These are phyloP conservation scores for Phrynosoma platyrhinos DNA, from an alignment of 2,113 vertebrate genomes.

Conservation along the genomic window DNA sequence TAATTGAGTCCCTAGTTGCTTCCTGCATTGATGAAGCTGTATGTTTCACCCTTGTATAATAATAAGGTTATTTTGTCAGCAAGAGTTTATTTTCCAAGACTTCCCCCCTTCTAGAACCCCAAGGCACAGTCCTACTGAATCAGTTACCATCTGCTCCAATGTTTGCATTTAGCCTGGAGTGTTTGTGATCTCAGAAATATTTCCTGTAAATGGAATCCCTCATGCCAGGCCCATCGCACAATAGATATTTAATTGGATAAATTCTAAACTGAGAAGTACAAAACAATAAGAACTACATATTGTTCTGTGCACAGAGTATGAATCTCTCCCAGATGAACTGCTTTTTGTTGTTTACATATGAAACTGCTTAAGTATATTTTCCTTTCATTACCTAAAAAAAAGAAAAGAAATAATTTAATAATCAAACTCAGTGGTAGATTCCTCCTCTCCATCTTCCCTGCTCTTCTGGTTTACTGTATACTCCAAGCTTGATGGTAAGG, in stretches of 20 bases:
- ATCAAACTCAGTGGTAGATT: constrained; percentile 41
- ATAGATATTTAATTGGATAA: constrained; percentile 79
- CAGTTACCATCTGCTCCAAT: constrained; percentile 82
- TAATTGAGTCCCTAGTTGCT: constrained; percentile 67
- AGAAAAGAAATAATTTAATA: constrained; percentile 52
- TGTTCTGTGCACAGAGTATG: constrained; percentile 46
- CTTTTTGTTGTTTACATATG: constrained; percentile 47
- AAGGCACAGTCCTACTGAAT: constrained; percentile 71
- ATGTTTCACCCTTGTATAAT: constrained; percentile 66
- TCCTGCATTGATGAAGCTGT: constrained; percentile 51
- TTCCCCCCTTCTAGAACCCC: constrained; percentile 73
- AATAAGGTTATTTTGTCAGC: constrained; percentile 71
- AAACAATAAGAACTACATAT: constrained; percentile 66
- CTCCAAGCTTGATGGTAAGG: not conserved
- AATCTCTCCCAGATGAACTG: constrained; percentile 46
- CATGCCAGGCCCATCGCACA: constrained; percentile 76
- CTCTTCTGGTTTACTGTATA: constrained; percentile 15
- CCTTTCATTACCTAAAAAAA: constrained; percentile 43
- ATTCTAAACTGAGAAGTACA: constrained; percentile 77
- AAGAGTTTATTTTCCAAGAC: constrained; percentile 64
- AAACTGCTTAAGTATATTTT: constrained; percentile 54
- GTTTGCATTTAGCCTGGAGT: constrained; percentile 82
- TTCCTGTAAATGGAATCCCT: constrained; percentile 81
- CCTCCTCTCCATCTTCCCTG: constrained; percentile 8
- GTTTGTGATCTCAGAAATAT: constrained; percentile 82